Evolutionary conservation across 1,140 invertebrate genomes (phyloP).

Genomic region (Antheraea mylitta): DNA sequence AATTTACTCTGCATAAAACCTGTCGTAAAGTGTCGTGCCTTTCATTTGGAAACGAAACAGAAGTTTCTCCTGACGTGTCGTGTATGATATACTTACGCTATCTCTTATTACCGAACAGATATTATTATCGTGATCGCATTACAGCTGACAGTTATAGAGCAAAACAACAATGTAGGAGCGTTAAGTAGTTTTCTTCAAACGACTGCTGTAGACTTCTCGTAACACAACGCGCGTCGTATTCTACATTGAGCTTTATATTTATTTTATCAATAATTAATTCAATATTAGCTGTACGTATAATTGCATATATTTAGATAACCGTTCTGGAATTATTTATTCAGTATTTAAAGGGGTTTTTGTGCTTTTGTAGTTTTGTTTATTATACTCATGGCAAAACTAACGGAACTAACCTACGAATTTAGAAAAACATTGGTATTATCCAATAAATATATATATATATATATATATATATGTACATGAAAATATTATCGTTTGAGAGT

Average conservation of each 20-base stretch:
- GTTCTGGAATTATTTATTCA: not conserved
- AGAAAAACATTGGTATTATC: no score
- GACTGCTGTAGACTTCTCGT: not conserved
- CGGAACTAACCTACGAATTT: no score
- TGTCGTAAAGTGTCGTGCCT: constrained; percentile 43
- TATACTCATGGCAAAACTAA: no score
- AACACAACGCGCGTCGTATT: not conserved
- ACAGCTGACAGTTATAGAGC: constrained; percentile 34
- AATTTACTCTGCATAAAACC: constrained; percentile 12
- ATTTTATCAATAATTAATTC: not conserved
- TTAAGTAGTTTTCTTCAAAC: constrained; percentile 26
- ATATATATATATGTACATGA: no score
- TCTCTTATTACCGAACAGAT: constrained; percentile 52
- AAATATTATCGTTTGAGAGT: no score
- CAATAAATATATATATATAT: no score
- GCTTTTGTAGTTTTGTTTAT: no score
- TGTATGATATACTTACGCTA: constrained; percentile 59
- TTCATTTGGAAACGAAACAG: constrained; percentile 58
- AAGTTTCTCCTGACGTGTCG: constrained; percentile 58
- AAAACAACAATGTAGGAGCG: constrained; percentile 34
- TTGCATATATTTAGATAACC: no score
- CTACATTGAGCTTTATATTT: not conserved
- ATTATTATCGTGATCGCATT: constrained; percentile 49
- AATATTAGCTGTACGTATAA: no score
- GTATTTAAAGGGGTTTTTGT: no score